Evolutionary conservation across 2,888 invertebrate genomes (phyloP), one percentile per base, ranked within the genome.

Genomic region (Campaea margaritaria): DNA sequence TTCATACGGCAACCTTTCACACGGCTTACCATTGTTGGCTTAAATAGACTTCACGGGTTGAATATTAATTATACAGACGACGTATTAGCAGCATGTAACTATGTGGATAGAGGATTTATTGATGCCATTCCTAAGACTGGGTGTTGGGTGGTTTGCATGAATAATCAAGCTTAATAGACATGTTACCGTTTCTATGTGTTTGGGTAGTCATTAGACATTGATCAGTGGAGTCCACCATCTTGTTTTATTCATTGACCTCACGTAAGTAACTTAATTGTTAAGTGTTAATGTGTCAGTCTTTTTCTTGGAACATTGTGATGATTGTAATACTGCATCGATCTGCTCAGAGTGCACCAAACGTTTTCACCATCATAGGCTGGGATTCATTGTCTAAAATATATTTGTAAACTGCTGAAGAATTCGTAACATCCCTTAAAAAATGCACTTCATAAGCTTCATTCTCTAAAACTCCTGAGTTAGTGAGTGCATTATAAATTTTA

Each of bases 1-100:
- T 62, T 60, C 58, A 64, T 69, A 67, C 36, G 65, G 67, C 48
- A 51, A 57, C 61, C 65, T 65, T 64, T 62, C 69, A 64, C 63
- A 64, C 61, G 49, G 44, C 48, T 49, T 34, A 55, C 65, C 53
- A 47, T 54, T 58, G 58, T 63, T 55, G 44, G 43, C n/a, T 50
- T 50, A 53, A 60, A 56, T 59, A 63, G 51, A 56, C 42, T 36
- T 56, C 49, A 31, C 41, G 49, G 46, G 49, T 11, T 64, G 67
- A 57, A 69, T 69, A 65, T 60, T 68, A 64, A 68, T 53, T 58
- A 58, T 44, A 55, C 47, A 15, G 36, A 41, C 15, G 12, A 13
- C 7, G 21, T 45, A 44, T 38, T 46, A 49, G 31, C 38, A 45
- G n/a, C 27, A 31, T 62, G 27, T 52, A 52, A 41, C 47, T 62